Base-by-base conservation (phyloP, 2,797 vertebrate genomes). In the Amniataba percoides region DNA sequence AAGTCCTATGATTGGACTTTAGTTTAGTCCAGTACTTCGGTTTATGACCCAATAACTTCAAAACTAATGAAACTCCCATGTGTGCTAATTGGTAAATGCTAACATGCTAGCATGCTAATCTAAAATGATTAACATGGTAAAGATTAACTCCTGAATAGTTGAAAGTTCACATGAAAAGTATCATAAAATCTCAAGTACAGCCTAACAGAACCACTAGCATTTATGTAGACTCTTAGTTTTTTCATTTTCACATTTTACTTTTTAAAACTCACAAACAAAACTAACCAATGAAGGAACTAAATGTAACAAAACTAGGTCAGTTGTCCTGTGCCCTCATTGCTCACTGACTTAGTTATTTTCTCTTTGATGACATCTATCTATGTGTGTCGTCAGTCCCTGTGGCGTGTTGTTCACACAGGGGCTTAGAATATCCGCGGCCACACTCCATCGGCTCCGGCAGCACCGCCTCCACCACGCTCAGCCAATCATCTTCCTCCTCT, bases 401-500 rank as follows among this genome's bases (percentile, higher is more conserved):
- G 81, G 88, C 92, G 0, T 94, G 87, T 91, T 93, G 89, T 94
- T 92, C 91, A 84, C 91, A 93, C 92, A 94, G 90, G 87, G 81
- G 70, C 59, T 53, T 93, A 92, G 94, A 93, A 14, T 87, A 82
- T 58, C 77, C 89, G 21, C 90, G 95, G 5, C 94, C 95, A 0
- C 89, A 90, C 84, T 96, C 96, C 53, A 90, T 94, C 21, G 95
- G 94, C 75, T 96, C 96, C 0, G 93, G 89, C 27, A 94, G 92
- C 85, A 94, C 93, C 7, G 71, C 90, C 57, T 96, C 95, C 77
- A 93, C 95, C 86, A 81, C 93, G 73, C 46, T 93, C 79, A 93
- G 90, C 87, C 95, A 94, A 39, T 95, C 95, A 0, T 96, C 96
- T 6, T 96, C 95, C 40, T 96, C 96, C n/a, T 96, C 95, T 2